Evolutionary conservation across 2,888 invertebrate species (phyloP), one percentile per base, ranked within the genome.

Genomic region (Mythimna albipuncta): DNA sequence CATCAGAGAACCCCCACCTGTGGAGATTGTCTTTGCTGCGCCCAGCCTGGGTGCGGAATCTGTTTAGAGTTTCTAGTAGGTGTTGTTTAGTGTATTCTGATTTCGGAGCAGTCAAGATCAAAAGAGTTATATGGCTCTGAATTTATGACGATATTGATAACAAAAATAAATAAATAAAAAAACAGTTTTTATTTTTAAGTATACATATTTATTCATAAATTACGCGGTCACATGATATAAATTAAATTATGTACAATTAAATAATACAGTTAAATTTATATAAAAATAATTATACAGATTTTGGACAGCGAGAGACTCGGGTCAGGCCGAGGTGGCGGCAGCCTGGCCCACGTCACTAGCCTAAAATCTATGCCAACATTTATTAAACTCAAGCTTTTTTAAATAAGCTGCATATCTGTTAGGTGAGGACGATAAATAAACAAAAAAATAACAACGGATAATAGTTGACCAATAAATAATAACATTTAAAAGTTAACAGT

Each of bases 201-300:
- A 95, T 95, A 95, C 93, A 95, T 95, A 96, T 96, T 95, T 96
- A 95, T 96, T 96, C 91, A 93, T 95, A 95, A 95, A 94, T 95
- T 94, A 95, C 93, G 93, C 94, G 91, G 94, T 95, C 95, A 95
- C 94, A 93, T 94, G 93, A 94, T 94, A 94, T 95, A 95, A 95
- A 95, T 95, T 94, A 94, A 94, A 92, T 94, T 96, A 96, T 96
- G 93, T 96, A 96, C 96, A 96, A 95, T 95, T 95, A 93, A 94
- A 95, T 94, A 94, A 93, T 94, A 94, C 92, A 94, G 93, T 95
- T 95, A 94, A 92, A 91, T 93, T 92, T 93, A 94, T 94, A 95
- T 94, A 95, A 95, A 95, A 95, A 94, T 94, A 94, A 92, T 94
- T 91, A 91, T 91, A 91, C 83, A 91, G 92, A 90, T 85, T 87